Conservation (phyloP, 2,113 vertebrate genomes). For the Tragelaphus imberbis region DNA sequence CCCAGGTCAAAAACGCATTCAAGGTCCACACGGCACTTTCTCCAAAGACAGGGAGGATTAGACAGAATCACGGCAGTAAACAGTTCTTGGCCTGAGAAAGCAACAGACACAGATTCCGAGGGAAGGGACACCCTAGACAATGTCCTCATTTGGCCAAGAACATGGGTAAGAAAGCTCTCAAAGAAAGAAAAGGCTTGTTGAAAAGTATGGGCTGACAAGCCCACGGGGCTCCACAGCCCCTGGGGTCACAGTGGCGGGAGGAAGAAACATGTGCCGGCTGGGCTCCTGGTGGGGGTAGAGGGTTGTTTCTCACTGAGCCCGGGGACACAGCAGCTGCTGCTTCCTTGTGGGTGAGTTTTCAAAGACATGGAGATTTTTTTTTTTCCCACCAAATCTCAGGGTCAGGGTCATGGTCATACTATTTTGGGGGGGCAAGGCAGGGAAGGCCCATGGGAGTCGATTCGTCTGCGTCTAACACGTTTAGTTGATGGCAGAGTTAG, state of each 20-base stretch:
- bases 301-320: slow-evolving; percentile 38
- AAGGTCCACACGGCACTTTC: slow-evolving; percentile 53
- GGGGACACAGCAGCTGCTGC: slow-evolving; percentile 30
- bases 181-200: slow-evolving; percentile 56
- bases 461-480: slow-evolving; percentile 8
- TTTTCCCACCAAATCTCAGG: neutral
- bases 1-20: slow-evolving; percentile 54
- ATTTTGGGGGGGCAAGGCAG: neutral
- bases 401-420: neutral
- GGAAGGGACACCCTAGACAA: slow-evolving; percentile 57
- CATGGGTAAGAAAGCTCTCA: slow-evolving; percentile 60
- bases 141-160: slow-evolving; percentile 43
- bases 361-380: neutral
- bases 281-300: neutral
- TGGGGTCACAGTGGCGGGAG: slow-evolving; percentile 45
- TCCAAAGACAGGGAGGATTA: slow-evolving; percentile 59
- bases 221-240: slow-evolving; percentile 44
- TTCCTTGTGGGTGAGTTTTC: neutral
- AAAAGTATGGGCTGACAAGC: slow-evolving; percentile 36
- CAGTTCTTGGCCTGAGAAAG: slow-evolving; percentile 58
- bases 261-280: neutral
- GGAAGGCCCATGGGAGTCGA: neutral
- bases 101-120: slow-evolving; percentile 50
- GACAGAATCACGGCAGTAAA: slow-evolving; percentile 47
- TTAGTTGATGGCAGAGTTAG: slow-evolving; percentile 43